Base-by-base conservation (phyloP, 2,888 invertebrate genomes). In the Troilus luridus region DNA sequence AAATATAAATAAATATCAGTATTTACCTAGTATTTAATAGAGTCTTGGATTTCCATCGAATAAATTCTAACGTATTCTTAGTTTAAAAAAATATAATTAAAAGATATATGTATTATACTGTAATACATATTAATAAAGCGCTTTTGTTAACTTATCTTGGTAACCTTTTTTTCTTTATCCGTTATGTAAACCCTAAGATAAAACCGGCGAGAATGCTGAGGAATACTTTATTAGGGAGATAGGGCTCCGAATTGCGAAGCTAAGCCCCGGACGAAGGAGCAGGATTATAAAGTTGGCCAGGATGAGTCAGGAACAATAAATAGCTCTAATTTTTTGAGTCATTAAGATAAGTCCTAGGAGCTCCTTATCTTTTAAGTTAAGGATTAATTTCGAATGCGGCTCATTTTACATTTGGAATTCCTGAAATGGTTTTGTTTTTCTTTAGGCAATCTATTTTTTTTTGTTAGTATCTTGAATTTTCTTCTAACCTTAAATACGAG, bases 171-270 rank as follows among this genome's bases (percentile, higher is more conserved):
- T 72, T 72, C 27, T 72, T 27, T 72, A 72, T 72, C 72, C 72
- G 27, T 17, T 41, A 27, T 12, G 72, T 27, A 72, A 72, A 72
- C 14, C 72, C 27, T 72, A 7, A 72, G 72, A 72, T 72, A 72
- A 72, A 72, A 41, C 27, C 17, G 27, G 6, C 27, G 27, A 41
- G 72, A 41, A 72, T 14, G 6, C 27, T 27, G 6, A 0, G 72
- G 72, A 72, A 72, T 72, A 72, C 27, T 72, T 72, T 72, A 72
- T 72, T 72, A 72, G 27, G 24, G 12, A 72, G 72, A 72, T 72
- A 72, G 72, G 12, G 24, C 11, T 6, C 67, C 24, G 6, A 67
- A 67, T 67, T 67, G 12, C 24, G 2, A 0, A 0, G 10, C 67
- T 67, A 24, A 24, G 67, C n/a, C 67, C 64, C 0, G 11, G 24